phyloP scores from a whole-genome alignment of 1,140 invertebrate genomes.

The Liolophura sinensis region DNA sequence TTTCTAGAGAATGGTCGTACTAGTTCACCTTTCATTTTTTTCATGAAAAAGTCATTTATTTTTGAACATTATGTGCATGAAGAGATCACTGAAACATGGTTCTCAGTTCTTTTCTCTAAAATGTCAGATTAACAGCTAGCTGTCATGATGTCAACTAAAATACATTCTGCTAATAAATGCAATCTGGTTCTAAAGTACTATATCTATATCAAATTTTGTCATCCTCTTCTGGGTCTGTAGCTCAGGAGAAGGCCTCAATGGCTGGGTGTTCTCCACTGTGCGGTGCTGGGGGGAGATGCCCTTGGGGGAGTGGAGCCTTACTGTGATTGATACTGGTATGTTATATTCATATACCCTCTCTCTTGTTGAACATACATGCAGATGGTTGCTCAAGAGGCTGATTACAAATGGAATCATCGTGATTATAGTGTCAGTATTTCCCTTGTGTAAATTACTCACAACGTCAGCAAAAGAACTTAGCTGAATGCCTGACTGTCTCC shows the following conservation, averaged over 20 bases:
- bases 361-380: background rate
- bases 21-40: background rate
- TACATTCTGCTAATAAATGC: too few species aligned
- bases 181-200: too few species aligned
- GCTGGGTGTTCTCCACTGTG: slow-evolving; percentile 56
- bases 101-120: too few species aligned
- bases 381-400: background rate
- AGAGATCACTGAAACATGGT: too few species aligned
- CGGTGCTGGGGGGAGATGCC: slow-evolving; percentile 57
- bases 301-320: slow-evolving; percentile 43
- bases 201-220: too few species aligned
- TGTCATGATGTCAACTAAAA: too few species aligned
- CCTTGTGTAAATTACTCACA: too few species aligned
- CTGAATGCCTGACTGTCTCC: too few species aligned
- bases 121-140: too few species aligned
- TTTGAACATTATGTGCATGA: too few species aligned
- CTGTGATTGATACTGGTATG: slow-evolving; percentile 44
- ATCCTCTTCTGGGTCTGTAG: slow-evolving; percentile 27
- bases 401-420: background rate
- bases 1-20: background rate
- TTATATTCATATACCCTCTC: background rate
- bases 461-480: too few species aligned
- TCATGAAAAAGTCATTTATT: too few species aligned
- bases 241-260: slow-evolving; percentile 43
- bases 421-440: background rate